Evolutionary conservation across 2,113 vertebrate species (phyloP), one percentile per base, ranked within the genome.

Genomic region (Poeciliopsis turrubarensis): DNA sequence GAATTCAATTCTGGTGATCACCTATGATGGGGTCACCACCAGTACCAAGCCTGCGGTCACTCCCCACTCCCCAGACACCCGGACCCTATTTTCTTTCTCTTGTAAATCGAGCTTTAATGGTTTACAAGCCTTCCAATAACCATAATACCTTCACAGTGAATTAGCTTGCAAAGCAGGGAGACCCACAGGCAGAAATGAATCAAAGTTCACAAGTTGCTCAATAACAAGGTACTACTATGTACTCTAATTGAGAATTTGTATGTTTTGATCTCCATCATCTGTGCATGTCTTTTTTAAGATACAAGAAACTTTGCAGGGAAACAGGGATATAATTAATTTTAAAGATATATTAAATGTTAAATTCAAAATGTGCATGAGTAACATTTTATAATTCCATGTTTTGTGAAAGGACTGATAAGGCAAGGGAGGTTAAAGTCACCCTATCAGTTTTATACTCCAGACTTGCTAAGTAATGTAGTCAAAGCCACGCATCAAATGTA

Each of bases 21-120:
- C 70, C 83, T 89, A 89, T 82, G 87, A 80, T 82, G 83, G 90
- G 91, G 89, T 92, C 90, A 90, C 75, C 76, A 41, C 64, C 75
- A n/a, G 77, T 88, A 84, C 86, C 82, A 81, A 78, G 86, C 83
- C 86, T 80, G 65, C 7, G 62, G 65, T 81, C 62, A 60, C 76
- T 85, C 31, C 31, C 31, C 31, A 7, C 31, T 32, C 22, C 9
- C n/a, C 83, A 78, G 70, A n/a, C 39, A 77, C 73, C 81, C 86
- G 86, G 85, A 82, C 78, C 83, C 80, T 68, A 79, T 87, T 84
- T 88, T 87, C 85, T 87, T 91, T 89, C 74, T 85, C 89, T 93
- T 92, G 92, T 92, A 92, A 94, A 94, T 91, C 92, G 89, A 89
- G 85, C 86, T 77, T 92, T 93, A 92, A 93, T 92, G 92, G 91